phyloP scores from a whole-genome alignment of 2,113 vertebrate genomes.

The Emydura subglobosa region DNA sequence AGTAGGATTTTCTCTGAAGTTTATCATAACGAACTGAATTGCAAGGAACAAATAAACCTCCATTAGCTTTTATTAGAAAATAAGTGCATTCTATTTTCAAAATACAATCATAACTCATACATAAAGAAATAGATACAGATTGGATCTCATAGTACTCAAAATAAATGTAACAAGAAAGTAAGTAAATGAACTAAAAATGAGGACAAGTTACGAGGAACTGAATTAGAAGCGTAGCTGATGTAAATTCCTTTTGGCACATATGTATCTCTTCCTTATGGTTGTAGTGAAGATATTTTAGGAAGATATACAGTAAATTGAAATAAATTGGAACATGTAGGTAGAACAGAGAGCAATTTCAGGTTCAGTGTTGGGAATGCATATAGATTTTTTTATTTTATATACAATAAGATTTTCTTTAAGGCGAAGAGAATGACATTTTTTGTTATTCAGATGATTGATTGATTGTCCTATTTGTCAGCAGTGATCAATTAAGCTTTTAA shows the following conservation, averaged over 20 bases:
- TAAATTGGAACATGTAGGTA: background rate
- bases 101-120: background rate
- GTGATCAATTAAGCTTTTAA: conserved; percentile 7
- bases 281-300: background rate
- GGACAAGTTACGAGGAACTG: background rate
- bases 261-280: background rate
- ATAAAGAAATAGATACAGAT: background rate
- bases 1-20: background rate
- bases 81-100: background rate
- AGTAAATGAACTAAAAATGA: background rate
- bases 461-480: background rate
- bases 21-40: background rate
- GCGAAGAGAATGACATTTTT: background rate
- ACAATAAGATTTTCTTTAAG: background rate
- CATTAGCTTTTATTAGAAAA: background rate
- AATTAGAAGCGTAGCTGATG: background rate
- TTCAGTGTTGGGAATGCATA: background rate
- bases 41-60: background rate
- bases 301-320: background rate
- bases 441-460: background rate
- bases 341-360: background rate
- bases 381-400: background rate
- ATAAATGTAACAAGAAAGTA: background rate
- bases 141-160: background rate
- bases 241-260: background rate